Evolutionary conservation across 2,888 invertebrate species (phyloP), one percentile per base, ranked within the genome.

Genomic region (Lordiphosa fenestrarum): DNA sequence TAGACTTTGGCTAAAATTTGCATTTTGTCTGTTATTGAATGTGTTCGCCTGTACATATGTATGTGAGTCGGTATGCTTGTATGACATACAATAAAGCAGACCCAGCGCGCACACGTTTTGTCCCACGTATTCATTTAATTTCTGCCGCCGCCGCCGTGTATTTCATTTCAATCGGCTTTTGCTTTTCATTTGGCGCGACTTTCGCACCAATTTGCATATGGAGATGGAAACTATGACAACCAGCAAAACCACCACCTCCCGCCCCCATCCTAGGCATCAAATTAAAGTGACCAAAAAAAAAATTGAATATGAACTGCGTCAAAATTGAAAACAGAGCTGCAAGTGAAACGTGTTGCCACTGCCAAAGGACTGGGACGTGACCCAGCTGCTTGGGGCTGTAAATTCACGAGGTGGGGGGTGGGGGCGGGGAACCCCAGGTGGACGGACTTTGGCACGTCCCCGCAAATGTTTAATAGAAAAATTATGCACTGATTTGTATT

Each of bases 401-500:
- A 25, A 25, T 25, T 25, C 25, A 6, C 25, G 25, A 25, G 25
- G 6, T 1, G 49, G 10, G 30, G 23, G 23, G 23, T 37, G 12
- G 15, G 15, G 15, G 15, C 2, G 15, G 37, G 6, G 5, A 12
- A 19, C 6, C 12, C 49, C 52, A 42, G 15, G 42, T 53, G 44
- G 46, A 10, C 37, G 25, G 30, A 49, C 21, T 23, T 50, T 46
- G 51, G 38, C 36, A 42, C 54, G 52, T 57, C 46, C 12, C 23
- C 47, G 40, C 49, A 61, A 81, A 84, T 76, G 71, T 69, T 76
- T 84, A 84, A 78, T 78, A 84, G 78, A 84, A 78, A 78, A 78
- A 84, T 78, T 78, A 78, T 78, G 77, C 78, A 78, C 74, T 81
- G 84, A 81, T 78, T 83, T 80, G 80, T 77, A 80, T 83, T 77